Evolutionary conservation across 37 sponge, comb jelly and placozoan species (phyloP).

Genomic region (Chondrilla cf. caribensis): DNA sequence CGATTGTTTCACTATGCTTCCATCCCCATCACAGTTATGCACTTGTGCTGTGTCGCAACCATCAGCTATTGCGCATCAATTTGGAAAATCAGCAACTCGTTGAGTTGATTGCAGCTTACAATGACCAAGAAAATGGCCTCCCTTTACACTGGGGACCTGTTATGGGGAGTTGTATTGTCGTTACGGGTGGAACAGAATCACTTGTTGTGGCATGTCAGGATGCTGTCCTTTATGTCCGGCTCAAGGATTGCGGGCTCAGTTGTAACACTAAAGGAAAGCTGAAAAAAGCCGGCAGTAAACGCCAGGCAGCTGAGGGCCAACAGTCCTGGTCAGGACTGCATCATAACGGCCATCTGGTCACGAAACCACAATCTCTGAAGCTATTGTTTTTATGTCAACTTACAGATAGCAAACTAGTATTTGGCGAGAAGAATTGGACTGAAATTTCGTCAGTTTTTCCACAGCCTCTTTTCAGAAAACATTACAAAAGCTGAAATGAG

Average conservation of each 20-base stretch:
- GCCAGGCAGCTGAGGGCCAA: not conserved
- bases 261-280: not conserved
- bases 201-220: not conserved
- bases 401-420: not conserved
- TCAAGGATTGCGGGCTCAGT: not conserved
- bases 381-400: not conserved
- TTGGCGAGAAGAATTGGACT: not conserved
- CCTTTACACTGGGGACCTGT: slow-evolving; percentile 12
- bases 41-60: not conserved
- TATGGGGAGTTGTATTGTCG: not conserved
- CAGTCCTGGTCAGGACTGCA: not conserved
- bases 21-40: not conserved
- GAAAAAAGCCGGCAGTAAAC: not conserved
- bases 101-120: slow-evolving; percentile 5
- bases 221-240: not conserved
- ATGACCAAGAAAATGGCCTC: slow-evolving; percentile 21
- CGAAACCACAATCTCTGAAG: not conserved
- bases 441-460: not conserved
- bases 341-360: not conserved
- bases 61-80: not conserved
- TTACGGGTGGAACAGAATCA: not conserved
- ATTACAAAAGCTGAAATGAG: slow-evolving; percentile 11
- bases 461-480: slow-evolving; percentile 18
- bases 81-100: not conserved
- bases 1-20: not conserved